Conservation (phyloP, 2,888 invertebrate genomes). For the Apodemia mormo region DNA sequence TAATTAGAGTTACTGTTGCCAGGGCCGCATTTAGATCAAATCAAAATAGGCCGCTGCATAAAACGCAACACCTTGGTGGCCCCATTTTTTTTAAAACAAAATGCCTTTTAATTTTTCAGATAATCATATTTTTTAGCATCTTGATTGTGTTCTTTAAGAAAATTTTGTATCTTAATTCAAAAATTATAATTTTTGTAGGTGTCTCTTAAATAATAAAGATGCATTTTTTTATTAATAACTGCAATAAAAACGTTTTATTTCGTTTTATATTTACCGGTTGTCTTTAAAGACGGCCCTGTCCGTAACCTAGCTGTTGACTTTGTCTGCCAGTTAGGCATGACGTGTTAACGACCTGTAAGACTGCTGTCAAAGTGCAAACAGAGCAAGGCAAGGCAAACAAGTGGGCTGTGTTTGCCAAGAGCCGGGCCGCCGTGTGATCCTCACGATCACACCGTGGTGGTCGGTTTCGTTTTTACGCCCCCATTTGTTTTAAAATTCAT, state of each 20-base stretch:
- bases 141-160: too few relatives aligned
- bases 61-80: too few relatives aligned
- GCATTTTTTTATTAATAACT: too few relatives aligned
- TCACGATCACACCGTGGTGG: conserved; percentile 53
- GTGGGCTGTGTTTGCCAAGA: conserved; percentile 55
- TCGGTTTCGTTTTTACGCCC: conserved; percentile 44
- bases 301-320: conserved; percentile 39
- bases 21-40: background rate
- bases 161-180: too few relatives aligned
- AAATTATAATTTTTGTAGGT: too few relatives aligned
- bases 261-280: background rate
- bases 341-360: conserved; percentile 79
- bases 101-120: too few relatives aligned
- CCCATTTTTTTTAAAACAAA: too few relatives aligned
- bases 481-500: conserved; percentile 24
- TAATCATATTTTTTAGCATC: too few relatives aligned
- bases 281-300: conserved; percentile 15
- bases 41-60: too few relatives aligned
- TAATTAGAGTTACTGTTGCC: conserved; percentile 48
- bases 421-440: conserved; percentile 60
- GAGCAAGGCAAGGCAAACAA: conserved; percentile 58
- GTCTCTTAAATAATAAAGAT: too few relatives aligned
- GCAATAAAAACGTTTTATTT: too few relatives aligned
- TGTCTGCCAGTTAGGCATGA: conserved; percentile 66
- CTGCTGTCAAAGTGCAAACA: conserved; percentile 79